Conservation (phyloP, 1,140 invertebrate genomes). For the Dolichoris vasculosae region DNA sequence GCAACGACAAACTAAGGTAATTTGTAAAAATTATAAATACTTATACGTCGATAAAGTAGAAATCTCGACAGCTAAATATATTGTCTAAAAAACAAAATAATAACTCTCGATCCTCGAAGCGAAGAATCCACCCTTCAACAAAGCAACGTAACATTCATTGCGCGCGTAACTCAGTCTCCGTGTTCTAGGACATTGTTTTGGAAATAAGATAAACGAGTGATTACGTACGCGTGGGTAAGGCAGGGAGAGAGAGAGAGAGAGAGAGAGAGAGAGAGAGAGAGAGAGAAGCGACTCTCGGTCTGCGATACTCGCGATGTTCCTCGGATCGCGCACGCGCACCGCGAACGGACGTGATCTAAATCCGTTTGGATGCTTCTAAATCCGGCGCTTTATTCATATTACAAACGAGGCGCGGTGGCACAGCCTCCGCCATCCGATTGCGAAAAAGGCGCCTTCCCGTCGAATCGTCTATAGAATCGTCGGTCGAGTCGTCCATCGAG, state of each 20-base stretch:
- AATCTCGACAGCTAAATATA: no score
- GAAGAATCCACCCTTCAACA: neutral
- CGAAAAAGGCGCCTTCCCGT: neutral
- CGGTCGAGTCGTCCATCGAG: neutral
- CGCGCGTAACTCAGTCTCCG: neutral
- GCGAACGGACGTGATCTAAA: constrained; percentile 71
- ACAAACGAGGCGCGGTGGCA: constrained; percentile 59
- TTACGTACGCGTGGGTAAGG: neutral
- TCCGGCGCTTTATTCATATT: constrained; percentile 73
- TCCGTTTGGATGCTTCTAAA: constrained; percentile 67
- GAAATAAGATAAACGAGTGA: neutral
- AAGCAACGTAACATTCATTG: neutral
- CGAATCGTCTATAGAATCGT: neutral
- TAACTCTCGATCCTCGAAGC: no score
- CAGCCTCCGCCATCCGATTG: neutral
- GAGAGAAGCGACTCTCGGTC: neutral
- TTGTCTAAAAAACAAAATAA: no score
- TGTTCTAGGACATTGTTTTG: constrained; percentile 34
- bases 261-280: neutral
- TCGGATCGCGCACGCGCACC: constrained; percentile 54
- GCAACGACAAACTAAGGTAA: no score
- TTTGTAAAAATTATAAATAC: no score
- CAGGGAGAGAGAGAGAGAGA: neutral
- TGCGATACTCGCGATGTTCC: neutral
- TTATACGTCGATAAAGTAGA: no score